Evolutionary conservation across 2,797 vertebrate species (phyloP).

Genomic region (Phalanger gymnotis): DNA sequence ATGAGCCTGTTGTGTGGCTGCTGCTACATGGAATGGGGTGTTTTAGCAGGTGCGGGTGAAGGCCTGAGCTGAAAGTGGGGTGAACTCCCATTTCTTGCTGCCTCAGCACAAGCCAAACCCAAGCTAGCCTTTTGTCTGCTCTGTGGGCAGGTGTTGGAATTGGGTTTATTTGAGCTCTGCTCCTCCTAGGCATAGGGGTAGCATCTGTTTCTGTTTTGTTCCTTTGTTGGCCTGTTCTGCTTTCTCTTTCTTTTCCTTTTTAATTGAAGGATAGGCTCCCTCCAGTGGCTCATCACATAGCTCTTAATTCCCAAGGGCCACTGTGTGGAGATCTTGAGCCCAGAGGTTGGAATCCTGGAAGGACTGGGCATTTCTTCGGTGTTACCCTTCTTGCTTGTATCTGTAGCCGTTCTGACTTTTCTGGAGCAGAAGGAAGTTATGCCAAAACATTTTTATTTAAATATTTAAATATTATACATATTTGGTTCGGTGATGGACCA

Average conservation of each 20-base stretch:
- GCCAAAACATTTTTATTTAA: not conserved
- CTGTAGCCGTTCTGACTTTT: not conserved
- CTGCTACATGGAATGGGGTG: constrained; percentile 78
- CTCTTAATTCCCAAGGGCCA: constrained; percentile 49
- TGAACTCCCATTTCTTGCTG: constrained; percentile 72
- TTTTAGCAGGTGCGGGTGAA: constrained; percentile 80
- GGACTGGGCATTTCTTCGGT: not conserved
- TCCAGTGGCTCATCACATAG: constrained; percentile 52
- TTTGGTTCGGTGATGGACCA: not conserved
- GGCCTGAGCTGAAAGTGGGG: constrained; percentile 69
- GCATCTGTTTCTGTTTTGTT: constrained; percentile 42
- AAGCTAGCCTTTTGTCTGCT: constrained; percentile 72
- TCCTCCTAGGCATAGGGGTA: constrained; percentile 36
- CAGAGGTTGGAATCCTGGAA: constrained; percentile 31
- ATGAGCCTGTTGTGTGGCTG: constrained; percentile 73
- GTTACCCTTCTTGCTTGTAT: not conserved
- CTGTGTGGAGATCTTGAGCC: constrained; percentile 44
- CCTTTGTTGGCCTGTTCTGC: constrained; percentile 15
- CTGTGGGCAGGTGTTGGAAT: constrained; percentile 67
- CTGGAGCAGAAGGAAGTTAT: not conserved
- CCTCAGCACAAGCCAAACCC: constrained; percentile 66
- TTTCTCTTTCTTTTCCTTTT: constrained; percentile 44
- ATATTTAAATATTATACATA: not conserved
- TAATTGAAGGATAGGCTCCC: constrained; percentile 42
- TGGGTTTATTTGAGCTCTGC: constrained; percentile 52